phyloP scores from a whole-genome alignment of 2,797 vertebrate species.

The Ceryle rudis region DNA sequence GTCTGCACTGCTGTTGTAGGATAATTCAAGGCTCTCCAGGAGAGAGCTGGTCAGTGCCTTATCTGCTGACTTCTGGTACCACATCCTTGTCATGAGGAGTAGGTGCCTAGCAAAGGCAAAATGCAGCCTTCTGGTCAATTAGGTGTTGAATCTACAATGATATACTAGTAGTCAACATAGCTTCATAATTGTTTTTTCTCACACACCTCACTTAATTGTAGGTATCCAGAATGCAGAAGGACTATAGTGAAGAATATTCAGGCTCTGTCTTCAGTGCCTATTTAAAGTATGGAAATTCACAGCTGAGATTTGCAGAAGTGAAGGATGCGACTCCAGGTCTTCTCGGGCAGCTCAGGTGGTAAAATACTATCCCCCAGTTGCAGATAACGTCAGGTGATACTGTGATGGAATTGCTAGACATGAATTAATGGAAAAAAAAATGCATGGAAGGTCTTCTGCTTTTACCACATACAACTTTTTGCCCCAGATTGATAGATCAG shows the following conservation, averaged over 20 bases:
- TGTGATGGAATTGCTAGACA: rapidly evolving
- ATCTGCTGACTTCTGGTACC: not conserved
- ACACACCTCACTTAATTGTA: not conserved
- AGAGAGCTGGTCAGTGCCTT: not conserved
- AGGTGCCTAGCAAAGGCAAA: not conserved
- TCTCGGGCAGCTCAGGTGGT: not conserved
- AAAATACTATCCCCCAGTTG: not conserved
- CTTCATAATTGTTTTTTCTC: not conserved
- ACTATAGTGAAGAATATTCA: not conserved
- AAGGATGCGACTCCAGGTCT: not conserved
- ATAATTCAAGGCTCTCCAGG: not conserved
- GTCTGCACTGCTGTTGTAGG: not conserved
- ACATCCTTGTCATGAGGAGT: not conserved
- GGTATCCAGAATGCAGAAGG: not conserved
- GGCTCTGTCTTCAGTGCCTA: not conserved
- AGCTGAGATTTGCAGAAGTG: not conserved
- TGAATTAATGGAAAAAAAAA: not conserved
- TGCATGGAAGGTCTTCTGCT: not conserved
- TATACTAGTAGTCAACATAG: not conserved
- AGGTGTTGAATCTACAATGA: not conserved
- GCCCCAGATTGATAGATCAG: rapidly evolving
- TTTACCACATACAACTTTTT: not conserved
- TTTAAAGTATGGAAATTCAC: not conserved
- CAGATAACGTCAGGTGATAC: not conserved
- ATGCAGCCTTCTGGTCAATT: not conserved